These are phyloP conservation scores for Mastomys natalensis DNA, from an alignment of 2,113 vertebrate genomes.

Conservation along the genomic window DNA sequence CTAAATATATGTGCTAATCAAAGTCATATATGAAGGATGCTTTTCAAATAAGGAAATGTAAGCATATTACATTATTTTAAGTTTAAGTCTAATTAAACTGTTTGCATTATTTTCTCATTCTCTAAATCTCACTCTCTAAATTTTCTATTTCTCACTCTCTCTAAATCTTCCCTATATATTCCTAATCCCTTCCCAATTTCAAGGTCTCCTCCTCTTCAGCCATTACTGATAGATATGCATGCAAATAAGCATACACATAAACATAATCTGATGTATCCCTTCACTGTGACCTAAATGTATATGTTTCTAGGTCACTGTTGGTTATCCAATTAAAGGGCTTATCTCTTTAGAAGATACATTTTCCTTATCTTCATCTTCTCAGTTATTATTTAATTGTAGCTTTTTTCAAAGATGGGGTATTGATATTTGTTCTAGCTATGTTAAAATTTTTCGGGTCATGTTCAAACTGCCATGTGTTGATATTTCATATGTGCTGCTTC, in stretches of 20 bases:
- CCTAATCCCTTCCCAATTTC: neutral
- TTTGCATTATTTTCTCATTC: neutral
- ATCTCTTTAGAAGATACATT: neutral
- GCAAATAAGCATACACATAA: neutral
- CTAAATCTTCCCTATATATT: neutral
- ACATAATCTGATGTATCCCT: neutral
- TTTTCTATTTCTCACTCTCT: neutral
- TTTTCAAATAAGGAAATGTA: neutral
- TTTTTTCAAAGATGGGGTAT: neutral
- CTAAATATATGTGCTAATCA: neutral
- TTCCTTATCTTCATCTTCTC: neutral
- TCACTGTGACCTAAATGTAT: neutral
- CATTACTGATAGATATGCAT: neutral
- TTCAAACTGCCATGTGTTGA: neutral
- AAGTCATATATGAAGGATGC: neutral
- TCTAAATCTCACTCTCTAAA: neutral
- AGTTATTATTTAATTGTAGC: neutral
- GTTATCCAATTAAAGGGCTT: neutral
- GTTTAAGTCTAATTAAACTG: neutral
- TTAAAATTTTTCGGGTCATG: neutral
- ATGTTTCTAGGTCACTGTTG: neutral
- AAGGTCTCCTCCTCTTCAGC: neutral
- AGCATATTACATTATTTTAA: neutral
- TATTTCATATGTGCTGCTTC: neutral
- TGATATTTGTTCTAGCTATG: neutral